Base-by-base conservation (phyloP, 2,113 vertebrate species). In the Nycticebus coucang region DNA sequence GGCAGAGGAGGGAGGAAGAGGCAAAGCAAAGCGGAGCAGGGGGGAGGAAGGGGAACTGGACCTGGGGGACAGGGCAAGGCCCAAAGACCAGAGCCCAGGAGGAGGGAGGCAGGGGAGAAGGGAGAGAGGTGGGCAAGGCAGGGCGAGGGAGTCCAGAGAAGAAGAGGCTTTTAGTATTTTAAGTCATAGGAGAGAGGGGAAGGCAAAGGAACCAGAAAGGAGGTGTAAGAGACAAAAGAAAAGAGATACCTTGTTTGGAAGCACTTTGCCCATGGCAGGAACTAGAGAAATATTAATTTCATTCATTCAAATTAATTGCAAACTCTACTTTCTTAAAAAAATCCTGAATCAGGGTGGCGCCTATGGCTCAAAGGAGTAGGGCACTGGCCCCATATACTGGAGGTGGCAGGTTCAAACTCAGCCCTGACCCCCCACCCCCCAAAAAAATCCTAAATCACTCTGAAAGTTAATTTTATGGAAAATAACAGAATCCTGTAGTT, bases 401-500 rank as follows among this genome's bases (percentile, higher is more conserved):
- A 41, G 41, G 41, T 41, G 41, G 41, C 45, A 9, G 45, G 45
- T 50, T 50, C 45, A 50, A 8, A 50, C 45, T 10, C 45, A 50
- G 45, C 41, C 41, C 41, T 3, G 41, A 3, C 41, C 41, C 41
- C 41, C 41, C 5, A 3, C 41, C 41, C 41, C n/a, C n/a, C n/a
- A n/a, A n/a, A n/a, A n/a, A 41, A 28, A 64, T 26, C 26, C 21
- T 30, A 37, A 87, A 15, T 71, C 45, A 59, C 93, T 74, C 28
- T 79, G 50, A 74, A 60, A 93, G 69, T 95, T 24, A 93, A 26
- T 57, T 75, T 86, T 37, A 41, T 30, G 30, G n/a, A 37, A 75
- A 87, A 92, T n/a, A 35, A 45, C 12, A 50, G 79, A 33, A 14
- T 17, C 18, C 5, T 26, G 17, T 1, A 82, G 19, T 74, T 30